phyloP scores from a whole-genome alignment of 1,140 invertebrate genomes.

The Diabrotica virgifera region DNA sequence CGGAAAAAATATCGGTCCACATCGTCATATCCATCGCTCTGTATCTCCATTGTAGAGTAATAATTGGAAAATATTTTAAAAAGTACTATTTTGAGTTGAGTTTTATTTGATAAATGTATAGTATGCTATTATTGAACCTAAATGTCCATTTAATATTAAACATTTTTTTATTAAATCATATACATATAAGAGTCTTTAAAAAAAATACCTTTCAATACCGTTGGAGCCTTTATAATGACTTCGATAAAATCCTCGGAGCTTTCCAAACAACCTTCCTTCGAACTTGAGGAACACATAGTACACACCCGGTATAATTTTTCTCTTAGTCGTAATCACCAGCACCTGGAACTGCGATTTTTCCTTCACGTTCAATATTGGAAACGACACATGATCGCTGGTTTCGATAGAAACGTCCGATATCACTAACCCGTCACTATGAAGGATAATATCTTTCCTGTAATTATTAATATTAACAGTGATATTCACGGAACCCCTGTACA shows the following conservation, averaged over 20 bases:
- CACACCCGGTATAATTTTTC: constrained; percentile 55
- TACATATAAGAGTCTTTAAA: no score
- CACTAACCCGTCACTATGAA: constrained; percentile 67
- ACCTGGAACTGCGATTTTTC: constrained; percentile 61
- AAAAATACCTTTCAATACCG: constrained; percentile 58
- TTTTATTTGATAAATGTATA: neutral
- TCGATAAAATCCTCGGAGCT: constrained; percentile 76
- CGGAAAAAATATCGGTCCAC: no score
- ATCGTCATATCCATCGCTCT: no score
- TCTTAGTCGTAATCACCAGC: constrained; percentile 58
- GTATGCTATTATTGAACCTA: neutral
- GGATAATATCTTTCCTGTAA: constrained; percentile 58
- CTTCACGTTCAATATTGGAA: constrained; percentile 46
- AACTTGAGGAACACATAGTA: constrained; percentile 67
- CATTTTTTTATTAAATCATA: neutral
- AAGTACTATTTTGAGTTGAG: no score
- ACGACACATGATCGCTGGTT: constrained; percentile 19
- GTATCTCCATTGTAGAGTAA: no score
- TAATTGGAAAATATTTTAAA: no score
- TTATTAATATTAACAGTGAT: constrained; percentile 64
- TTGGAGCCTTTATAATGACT: constrained; percentile 64
- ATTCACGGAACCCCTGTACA: constrained; percentile 68
- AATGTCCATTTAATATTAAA: neutral
- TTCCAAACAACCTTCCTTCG: constrained; percentile 61
- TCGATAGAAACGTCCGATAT: constrained; percentile 51